These are phyloP conservation scores for Pelobates fuscus DNA, from an alignment of 2,113 vertebrate genomes.

Conservation along the genomic window DNA sequence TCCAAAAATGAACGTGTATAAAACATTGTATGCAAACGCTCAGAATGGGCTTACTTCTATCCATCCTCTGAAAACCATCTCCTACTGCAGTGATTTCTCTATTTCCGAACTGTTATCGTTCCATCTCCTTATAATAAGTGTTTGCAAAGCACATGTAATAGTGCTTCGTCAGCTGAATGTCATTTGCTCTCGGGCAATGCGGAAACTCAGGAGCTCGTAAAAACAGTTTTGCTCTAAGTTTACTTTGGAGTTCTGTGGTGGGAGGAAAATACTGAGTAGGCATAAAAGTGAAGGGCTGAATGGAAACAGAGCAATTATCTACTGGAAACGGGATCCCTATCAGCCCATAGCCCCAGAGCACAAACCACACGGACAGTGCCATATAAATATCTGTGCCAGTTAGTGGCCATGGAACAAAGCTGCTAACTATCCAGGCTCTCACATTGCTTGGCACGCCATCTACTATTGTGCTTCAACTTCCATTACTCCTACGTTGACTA, in stretches of 20 bases:
- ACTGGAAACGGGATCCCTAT: constrained; percentile 15
- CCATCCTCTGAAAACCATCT: background rate
- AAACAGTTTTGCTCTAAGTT: constrained; percentile 29
- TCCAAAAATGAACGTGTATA: background rate
- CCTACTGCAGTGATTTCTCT: background rate
- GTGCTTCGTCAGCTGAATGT: constrained; percentile 23
- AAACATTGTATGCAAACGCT: background rate
- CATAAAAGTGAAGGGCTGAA: constrained; percentile 13
- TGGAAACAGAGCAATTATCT: constrained; percentile 14
- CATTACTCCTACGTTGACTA: background rate
- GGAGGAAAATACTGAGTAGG: constrained; percentile 9
- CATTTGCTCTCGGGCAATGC: constrained; percentile 4
- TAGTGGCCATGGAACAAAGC: background rate
- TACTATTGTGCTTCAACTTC: background rate
- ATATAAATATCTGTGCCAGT: background rate
- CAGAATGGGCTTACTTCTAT: background rate
- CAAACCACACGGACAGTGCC: background rate
- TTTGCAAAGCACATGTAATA: background rate
- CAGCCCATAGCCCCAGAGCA: constrained; percentile 2
- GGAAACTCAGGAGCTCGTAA: constrained; percentile 29
- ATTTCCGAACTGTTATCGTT: background rate
- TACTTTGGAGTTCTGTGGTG: constrained; percentile 32
- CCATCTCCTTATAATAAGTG: constrained; percentile 6
- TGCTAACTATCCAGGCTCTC: background rate
- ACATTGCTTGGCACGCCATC: background rate